Conservation (phyloP, 2,888 invertebrate genomes). For the Galerucella pusilla region DNA sequence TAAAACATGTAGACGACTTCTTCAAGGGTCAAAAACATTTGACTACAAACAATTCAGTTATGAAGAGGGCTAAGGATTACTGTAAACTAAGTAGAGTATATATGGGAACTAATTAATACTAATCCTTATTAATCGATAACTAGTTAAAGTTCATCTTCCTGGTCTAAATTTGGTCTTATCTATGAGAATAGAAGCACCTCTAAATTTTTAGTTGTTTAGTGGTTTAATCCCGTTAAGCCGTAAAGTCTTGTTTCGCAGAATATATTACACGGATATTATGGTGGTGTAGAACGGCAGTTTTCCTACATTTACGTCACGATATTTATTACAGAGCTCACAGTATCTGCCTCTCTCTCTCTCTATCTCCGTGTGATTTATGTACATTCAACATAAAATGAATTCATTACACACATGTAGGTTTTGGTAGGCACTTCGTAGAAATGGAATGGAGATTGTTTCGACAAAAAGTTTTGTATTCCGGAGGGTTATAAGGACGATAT, state of each 20-base stretch:
- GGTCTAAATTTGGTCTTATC: slow-evolving; percentile 17
- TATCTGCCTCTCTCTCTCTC: slow-evolving; percentile 11
- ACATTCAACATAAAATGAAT: slow-evolving; percentile 44
- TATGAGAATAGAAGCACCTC: slow-evolving; percentile 28
- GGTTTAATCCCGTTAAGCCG: slow-evolving; percentile 47
- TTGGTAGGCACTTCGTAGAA: slow-evolving; percentile 19
- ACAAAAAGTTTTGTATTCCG: slow-evolving; percentile 36
- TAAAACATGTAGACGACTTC: too few relatives aligned
- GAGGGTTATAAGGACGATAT: slow-evolving; percentile 24
- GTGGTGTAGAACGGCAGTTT: slow-evolving; percentile 46
- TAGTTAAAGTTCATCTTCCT: not conserved
- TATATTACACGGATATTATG: slow-evolving; percentile 50
- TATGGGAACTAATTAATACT: not conserved
- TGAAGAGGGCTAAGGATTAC: too few relatives aligned
- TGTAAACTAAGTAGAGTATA: not conserved
- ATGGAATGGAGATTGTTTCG: slow-evolving; percentile 41
- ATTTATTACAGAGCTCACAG: slow-evolving; percentile 46
- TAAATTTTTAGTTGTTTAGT: slow-evolving; percentile 47
- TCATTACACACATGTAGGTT: slow-evolving; percentile 43
- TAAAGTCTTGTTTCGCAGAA: slow-evolving; percentile 48
- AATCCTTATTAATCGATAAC: not conserved
- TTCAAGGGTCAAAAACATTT: too few relatives aligned
- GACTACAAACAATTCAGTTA: too few relatives aligned
- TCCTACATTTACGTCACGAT: slow-evolving; percentile 47
- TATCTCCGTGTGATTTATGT: slow-evolving; percentile 39